phyloP scores from a whole-genome alignment of 2,113 vertebrate species.

The Nothoprocta perdicaria region DNA sequence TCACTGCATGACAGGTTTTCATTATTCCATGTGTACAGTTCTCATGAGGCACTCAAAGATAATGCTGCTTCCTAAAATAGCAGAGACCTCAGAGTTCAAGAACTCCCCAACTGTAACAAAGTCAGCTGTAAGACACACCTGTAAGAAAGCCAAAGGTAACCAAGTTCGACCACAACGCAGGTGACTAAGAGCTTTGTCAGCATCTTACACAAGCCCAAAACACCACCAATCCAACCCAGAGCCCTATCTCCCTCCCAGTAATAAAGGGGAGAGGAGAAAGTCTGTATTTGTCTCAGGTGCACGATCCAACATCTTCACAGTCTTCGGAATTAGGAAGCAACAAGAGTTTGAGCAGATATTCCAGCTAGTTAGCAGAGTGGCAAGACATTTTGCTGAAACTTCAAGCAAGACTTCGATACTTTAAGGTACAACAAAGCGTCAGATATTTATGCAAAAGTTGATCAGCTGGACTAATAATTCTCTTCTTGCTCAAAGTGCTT shows the following conservation, averaged over 20 bases:
- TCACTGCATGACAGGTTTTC: background rate
- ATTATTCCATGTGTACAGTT: background rate
- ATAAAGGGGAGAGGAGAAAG: background rate
- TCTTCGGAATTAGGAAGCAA: background rate
- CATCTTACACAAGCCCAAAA: background rate
- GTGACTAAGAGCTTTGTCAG: background rate
- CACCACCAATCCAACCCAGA: background rate
- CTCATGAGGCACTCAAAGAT: background rate
- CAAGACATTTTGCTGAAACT: background rate
- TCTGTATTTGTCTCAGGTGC: background rate
- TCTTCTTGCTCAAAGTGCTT: background rate
- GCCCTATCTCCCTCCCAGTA: background rate
- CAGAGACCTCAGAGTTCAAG: background rate
- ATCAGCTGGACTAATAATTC: background rate
- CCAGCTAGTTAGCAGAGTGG: accelerated
- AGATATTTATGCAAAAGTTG: background rate
- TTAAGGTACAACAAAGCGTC: background rate
- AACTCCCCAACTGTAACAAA: background rate
- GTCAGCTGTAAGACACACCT: background rate
- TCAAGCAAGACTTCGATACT: background rate
- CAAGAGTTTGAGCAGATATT: background rate
- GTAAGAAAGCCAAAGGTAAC: background rate
- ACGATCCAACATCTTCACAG: background rate
- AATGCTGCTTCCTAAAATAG: background rate
- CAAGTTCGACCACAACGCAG: background rate